Conservation (phyloP, 2,888 invertebrate species). For the Octonoba sinensis region DNA sequence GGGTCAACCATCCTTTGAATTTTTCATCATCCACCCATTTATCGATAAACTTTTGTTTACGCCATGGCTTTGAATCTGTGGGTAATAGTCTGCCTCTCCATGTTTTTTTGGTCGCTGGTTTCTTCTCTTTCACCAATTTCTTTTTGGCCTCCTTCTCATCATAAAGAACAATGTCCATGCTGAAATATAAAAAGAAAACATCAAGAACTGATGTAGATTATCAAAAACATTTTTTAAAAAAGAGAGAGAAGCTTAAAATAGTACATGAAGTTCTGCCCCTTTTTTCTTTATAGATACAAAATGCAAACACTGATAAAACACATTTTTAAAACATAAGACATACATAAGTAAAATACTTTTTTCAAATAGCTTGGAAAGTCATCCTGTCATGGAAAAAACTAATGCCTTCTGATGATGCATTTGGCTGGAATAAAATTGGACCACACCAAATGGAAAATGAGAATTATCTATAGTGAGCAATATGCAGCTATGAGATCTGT, state of each 20-base stretch:
- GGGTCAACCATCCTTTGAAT: constrained; percentile 54
- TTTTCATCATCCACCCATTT: constrained; percentile 56
- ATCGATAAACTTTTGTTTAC: constrained; percentile 58
- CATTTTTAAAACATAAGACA: too few species aligned
- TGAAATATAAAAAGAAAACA: constrained; percentile 7
- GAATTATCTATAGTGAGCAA: too few species aligned
- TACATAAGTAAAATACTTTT: too few species aligned
- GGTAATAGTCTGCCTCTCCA: constrained; percentile 48
- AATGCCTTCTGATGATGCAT: too few species aligned
- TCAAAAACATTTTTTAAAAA: background rate
- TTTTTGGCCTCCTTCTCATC: background rate
- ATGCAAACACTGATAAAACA: too few species aligned
- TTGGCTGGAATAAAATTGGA: too few species aligned
- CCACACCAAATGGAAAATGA: too few species aligned
- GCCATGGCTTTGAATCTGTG: constrained; percentile 54
- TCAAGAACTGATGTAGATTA: background rate
- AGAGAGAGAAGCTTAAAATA: background rate
- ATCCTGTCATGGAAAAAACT: too few species aligned
- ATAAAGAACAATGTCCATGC: constrained; percentile 19
- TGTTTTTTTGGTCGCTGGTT: constrained; percentile 43
- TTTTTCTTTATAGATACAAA: too few species aligned
- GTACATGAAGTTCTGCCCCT: background rate
- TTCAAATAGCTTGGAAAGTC: too few species aligned
- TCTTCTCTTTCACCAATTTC: constrained; percentile 33
- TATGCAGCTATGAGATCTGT: too few species aligned